These are phyloP conservation scores for Aptenodytes forsteri DNA, from an alignment of 2,113 vertebrate genomes.

Conservation along the genomic window DNA sequence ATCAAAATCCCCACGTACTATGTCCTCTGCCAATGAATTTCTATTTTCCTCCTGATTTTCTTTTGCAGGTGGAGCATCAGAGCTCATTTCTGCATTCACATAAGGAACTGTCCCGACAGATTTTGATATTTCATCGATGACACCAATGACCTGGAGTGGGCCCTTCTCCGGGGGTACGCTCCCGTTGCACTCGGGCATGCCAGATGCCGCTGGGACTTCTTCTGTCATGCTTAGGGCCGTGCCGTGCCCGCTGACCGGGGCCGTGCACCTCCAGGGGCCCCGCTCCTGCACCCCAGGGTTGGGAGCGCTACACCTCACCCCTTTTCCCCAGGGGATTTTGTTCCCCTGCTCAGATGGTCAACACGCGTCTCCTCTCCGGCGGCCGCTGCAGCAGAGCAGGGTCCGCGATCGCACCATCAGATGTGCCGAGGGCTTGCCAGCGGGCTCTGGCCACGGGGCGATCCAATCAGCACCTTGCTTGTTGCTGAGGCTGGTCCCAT, in stretches of 20 bases:
- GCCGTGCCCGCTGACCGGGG: neutral
- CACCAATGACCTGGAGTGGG: slow-evolving; percentile 46
- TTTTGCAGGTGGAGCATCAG: neutral
- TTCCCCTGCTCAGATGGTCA: neutral
- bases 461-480: slow-evolving; percentile 47
- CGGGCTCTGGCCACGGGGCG: neutral
- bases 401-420: slow-evolving; percentile 9
- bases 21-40: neutral
- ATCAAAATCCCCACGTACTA: neutral
- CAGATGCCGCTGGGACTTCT: neutral
- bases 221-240: slow-evolving; percentile 70
- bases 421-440: slow-evolving; percentile 9
- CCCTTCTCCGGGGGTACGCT: neutral
- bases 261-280: neutral
- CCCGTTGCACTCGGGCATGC: slow-evolving; percentile 58
- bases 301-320: neutral
- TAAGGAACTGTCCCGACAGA: neutral
- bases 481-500: slow-evolving; percentile 26
- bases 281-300: neutral
- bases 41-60: neutral
- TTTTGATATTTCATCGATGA: slow-evolving; percentile 27
- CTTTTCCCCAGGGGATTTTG: neutral
- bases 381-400: neutral
- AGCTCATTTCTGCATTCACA: neutral
- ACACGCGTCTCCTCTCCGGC: neutral